Evolutionary conservation across 2,797 vertebrate species (phyloP).

Genomic region (Sebastolobus alascanus): DNA sequence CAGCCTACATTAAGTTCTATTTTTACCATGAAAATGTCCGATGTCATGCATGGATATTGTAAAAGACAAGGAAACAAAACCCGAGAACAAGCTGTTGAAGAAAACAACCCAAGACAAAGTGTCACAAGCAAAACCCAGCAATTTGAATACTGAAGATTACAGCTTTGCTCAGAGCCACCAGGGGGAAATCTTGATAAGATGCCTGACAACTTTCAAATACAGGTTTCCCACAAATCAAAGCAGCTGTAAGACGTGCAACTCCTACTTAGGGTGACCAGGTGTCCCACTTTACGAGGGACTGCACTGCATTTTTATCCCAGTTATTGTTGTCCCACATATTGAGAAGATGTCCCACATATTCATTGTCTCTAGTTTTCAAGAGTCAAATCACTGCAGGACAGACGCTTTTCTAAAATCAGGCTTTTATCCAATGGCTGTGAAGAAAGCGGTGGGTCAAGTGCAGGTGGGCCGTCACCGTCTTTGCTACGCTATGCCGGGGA

Average conservation of each 20-base stretch:
- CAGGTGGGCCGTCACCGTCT: too few relatives aligned
- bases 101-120: slow-evolving; percentile 10
- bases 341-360: too few relatives aligned
- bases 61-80: slow-evolving; percentile 6
- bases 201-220: background rate
- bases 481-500: too few relatives aligned
- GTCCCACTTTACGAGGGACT: too few relatives aligned
- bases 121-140: slow-evolving; percentile 7
- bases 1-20: slow-evolving; percentile 59
- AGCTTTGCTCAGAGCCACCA: slow-evolving; percentile 9
- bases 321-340: too few relatives aligned
- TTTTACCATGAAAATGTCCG: slow-evolving; percentile 58
- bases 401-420: too few relatives aligned
- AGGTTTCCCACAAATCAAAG: background rate
- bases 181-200: background rate
- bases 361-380: too few relatives aligned
- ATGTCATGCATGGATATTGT: slow-evolving; percentile 29
- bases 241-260: background rate
- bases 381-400: too few relatives aligned
- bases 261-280: background rate
- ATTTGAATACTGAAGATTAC: slow-evolving; percentile 13
- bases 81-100: background rate
- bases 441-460: too few relatives aligned
- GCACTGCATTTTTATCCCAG: too few relatives aligned
- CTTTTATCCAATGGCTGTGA: too few relatives aligned